Evolutionary conservation across 2,888 invertebrate species (phyloP), one percentile per base, ranked within the genome.

Genomic region (Macrophya annulata): DNA sequence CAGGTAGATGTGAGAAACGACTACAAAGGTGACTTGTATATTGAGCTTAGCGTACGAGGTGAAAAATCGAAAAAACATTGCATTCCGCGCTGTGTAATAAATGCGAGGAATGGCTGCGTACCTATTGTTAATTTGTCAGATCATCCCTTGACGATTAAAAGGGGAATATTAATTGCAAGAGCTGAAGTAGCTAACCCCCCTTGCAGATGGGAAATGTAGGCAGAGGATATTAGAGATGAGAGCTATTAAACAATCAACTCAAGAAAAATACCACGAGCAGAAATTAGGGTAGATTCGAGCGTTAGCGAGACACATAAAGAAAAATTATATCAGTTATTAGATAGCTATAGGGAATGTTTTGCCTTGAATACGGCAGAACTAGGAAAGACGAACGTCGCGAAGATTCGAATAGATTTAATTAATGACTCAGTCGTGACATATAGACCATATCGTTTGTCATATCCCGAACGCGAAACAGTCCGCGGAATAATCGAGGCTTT

Each of bases 21-120:
- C 43, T 43, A 9, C 62, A 62, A 76, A 15, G 85, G 85, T 85
- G 85, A 85, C 43, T 85, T 86, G 31, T 85, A 55, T 71, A 71
- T 84, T 65, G 82, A 85, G 31, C 85, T 84, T 8, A 45, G 84
- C 84, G 81, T 86, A 81, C 74, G 84, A 81, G 84, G 62, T 68
- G 74, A 71, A 15, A 59, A 12, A n/a, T 79, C 76, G 3, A 79
- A 21, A 72, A 62, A 84, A 55, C 51, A 86, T 45, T 86, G 84
- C 43, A 71, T 85, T 10, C 86, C 84, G 4, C n/a, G 79, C n/a
- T 84, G 79, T n/a, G 37, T 86, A 10, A 6, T 86, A 9, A 81
- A 65, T 82, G 84, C 79, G 5, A 15, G 5, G 15, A 48, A 45
- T 8, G 79, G 84, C 17, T 1, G 17, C 25, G 45, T 84, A 17